Conservation (phyloP, 2,797 vertebrate species). For the Pangasius larnaudii region DNA sequence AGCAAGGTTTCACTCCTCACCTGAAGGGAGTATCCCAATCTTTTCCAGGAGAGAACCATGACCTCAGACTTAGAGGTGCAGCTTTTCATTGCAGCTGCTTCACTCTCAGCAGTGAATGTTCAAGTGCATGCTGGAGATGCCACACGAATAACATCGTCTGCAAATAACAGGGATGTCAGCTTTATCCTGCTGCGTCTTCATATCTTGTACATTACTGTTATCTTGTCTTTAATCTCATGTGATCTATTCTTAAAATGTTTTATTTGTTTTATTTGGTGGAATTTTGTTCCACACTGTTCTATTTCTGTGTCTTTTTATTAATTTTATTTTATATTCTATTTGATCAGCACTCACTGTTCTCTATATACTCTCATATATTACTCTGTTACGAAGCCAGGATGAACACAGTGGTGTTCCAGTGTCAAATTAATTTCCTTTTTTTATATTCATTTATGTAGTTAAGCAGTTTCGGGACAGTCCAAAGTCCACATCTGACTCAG, state of each 20-base stretch:
- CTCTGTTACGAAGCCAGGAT: background rate
- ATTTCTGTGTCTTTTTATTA: background rate
- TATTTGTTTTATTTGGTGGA: background rate
- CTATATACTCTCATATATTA: background rate
- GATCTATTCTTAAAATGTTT: background rate
- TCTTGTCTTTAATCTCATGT: background rate
- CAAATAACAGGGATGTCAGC: background rate
- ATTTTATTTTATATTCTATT: background rate
- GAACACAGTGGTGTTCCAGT: background rate
- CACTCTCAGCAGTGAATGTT: background rate
- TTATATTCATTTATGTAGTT: conserved; percentile 34
- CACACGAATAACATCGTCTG: background rate
- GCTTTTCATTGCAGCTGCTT: background rate
- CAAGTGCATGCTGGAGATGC: background rate
- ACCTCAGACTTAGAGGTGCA: background rate
- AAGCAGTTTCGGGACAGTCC: conserved; percentile 28
- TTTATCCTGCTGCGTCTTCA: background rate
- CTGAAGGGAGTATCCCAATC: background rate
- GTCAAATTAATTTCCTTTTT: conserved; percentile 27
- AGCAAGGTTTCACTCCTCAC: background rate
- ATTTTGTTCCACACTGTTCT: background rate
- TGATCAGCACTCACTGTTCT: background rate
- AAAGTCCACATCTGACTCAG: conserved; percentile 38
- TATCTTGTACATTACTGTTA: background rate
- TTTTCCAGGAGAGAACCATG: background rate